Evolutionary conservation across 2,797 vertebrate species (phyloP).

Genomic region (Cirrhinus mrigala): DNA sequence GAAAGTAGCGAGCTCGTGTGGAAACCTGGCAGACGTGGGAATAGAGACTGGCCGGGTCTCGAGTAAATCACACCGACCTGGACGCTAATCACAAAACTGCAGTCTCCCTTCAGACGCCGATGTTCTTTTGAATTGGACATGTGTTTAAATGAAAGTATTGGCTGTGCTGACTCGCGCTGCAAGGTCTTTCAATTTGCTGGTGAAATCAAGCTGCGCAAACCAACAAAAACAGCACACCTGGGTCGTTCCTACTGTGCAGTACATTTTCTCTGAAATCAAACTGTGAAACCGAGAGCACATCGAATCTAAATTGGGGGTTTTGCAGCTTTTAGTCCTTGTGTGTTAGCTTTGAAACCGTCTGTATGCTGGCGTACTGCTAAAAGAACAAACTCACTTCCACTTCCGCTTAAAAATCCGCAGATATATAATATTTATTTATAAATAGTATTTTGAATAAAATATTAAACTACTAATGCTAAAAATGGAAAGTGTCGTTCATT

Average conservation of each 20-base stretch:
- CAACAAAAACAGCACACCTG: conserved; percentile 7
- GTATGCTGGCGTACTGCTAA: neutral
- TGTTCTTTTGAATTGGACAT: conserved; percentile 45
- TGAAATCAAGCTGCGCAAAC: conserved; percentile 1
- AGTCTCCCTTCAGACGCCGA: conserved; percentile 45
- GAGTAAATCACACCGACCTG: conserved; percentile 63
- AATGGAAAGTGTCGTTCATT: neutral
- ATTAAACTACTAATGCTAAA: neutral
- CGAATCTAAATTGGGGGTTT: neutral
- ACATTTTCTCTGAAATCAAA: neutral
- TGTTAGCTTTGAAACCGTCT: too few species aligned
- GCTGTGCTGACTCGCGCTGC: neutral
- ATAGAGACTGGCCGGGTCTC: conserved; percentile 48
- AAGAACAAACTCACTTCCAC: neutral
- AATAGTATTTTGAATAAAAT: neutral
- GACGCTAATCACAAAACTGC: conserved; percentile 42
- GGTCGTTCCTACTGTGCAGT: neutral
- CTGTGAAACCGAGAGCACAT: neutral
- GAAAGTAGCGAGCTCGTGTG: conserved; percentile 57
- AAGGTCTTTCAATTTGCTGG: conserved; percentile 18
- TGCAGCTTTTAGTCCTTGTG: neutral
- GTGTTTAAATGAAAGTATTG: conserved; percentile 38
- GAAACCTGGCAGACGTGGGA: conserved; percentile 58
- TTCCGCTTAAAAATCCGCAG: neutral
- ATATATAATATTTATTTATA: neutral